Conservation (phyloP, 1,140 invertebrate genomes). For the Brachionus calyciflorus region DNA sequence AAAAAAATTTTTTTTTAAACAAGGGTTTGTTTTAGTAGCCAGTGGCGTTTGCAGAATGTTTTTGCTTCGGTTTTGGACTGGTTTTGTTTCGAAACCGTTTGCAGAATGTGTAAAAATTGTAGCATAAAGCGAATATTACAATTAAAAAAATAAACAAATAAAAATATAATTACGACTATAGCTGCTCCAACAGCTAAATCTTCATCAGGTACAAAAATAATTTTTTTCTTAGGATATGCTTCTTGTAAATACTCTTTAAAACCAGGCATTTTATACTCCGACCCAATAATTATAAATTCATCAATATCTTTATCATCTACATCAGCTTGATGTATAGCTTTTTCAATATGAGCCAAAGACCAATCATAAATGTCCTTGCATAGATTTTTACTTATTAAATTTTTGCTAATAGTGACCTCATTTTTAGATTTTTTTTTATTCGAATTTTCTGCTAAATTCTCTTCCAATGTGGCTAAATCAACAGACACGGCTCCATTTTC, state of each 20-base stretch:
- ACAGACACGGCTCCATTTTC: not conserved
- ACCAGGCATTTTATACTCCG: conserved; percentile 4
- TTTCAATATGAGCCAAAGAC: conserved; percentile 34
- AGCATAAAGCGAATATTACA: not conserved
- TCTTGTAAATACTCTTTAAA: conserved; percentile 28
- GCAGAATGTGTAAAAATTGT: no score
- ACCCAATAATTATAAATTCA: conserved; percentile 39
- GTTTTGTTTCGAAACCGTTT: no score
- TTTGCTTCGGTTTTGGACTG: no score
- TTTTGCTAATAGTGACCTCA: conserved; percentile 11
- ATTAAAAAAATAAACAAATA: not conserved
- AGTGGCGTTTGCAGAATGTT: no score
- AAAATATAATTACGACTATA: conserved; percentile 2
- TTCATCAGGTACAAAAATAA: conserved; percentile 22
- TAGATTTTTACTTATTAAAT: not conserved
- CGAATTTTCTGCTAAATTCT: not conserved
- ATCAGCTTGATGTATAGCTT: conserved; percentile 30
- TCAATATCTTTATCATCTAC: conserved; percentile 12
- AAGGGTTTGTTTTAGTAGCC: no score
- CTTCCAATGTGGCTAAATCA: not conserved
- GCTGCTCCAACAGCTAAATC: conserved; percentile 41
- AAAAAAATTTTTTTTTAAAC: no score
- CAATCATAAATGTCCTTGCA: conserved; percentile 46
- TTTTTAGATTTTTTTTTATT: not conserved
- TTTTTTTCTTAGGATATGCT: conserved; percentile 32